These are phyloP conservation scores for Manacus vitellinus DNA, from an alignment of 2,113 vertebrate genomes.

Conservation along the genomic window DNA sequence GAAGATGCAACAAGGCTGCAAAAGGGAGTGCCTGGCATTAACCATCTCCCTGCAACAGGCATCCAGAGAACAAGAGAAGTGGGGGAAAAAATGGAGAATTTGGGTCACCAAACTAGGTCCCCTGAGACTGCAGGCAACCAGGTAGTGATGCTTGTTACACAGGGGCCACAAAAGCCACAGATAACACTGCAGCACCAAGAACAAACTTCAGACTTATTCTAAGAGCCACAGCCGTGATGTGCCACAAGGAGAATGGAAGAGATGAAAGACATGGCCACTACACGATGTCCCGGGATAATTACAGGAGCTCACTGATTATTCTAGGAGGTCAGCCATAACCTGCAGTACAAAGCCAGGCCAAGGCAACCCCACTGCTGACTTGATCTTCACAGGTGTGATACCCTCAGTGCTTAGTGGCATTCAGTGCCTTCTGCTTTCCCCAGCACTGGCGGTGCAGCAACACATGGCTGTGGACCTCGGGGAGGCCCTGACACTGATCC, in stretches of 20 bases:
- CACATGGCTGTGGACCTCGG: accelerated
- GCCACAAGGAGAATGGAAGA: neutral
- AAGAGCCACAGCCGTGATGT: neutral
- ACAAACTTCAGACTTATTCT: neutral
- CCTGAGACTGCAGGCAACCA: neutral
- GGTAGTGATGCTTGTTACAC: neutral
- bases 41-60: neutral
- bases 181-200: neutral
- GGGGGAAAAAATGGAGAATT: neutral
- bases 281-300: neutral
- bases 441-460: neutral
- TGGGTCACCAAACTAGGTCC: neutral
- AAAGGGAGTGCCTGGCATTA: neutral
- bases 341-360: neutral
- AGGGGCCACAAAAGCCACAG: neutral
- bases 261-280: neutral
- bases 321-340: neutral
- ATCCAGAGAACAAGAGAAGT: neutral
- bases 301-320: neutral
- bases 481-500: neutral
- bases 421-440: neutral
- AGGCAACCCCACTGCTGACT: neutral
- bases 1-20: neutral
- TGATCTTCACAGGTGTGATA: neutral
- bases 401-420: neutral